Conservation (phyloP, 2,113 vertebrate genomes). For the Chinchilla lanigera region DNA sequence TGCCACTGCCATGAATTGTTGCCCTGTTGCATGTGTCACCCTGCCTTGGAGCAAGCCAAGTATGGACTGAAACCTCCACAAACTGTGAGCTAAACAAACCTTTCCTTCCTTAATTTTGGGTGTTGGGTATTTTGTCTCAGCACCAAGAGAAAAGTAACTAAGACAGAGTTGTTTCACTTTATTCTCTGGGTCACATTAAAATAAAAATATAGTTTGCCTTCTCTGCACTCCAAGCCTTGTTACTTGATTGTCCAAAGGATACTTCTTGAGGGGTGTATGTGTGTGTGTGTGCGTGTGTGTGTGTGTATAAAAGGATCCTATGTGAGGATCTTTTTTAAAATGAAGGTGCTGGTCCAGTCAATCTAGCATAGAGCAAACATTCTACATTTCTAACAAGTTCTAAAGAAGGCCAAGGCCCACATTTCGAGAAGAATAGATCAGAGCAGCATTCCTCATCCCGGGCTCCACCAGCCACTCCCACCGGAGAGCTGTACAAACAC, state of each 20-base stretch:
- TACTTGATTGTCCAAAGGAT: background rate
- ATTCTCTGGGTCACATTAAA: constrained; percentile 9
- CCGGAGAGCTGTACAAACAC: background rate
- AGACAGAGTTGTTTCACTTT: too few relatives aligned
- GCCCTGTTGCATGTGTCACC: too few relatives aligned
- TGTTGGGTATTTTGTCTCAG: too few relatives aligned
- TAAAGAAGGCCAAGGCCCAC: background rate
- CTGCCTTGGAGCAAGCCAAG: too few relatives aligned
- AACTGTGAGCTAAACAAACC: too few relatives aligned
- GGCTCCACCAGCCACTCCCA: too few relatives aligned
- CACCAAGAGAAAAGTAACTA: too few relatives aligned
- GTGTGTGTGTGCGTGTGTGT: background rate
- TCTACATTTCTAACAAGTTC: background rate
- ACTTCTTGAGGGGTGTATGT: background rate
- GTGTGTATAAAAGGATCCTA: background rate
- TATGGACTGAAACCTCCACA: too few relatives aligned
- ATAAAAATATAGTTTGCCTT: background rate
- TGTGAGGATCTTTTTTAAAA: background rate
- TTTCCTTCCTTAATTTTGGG: too few relatives aligned
- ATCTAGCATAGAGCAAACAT: background rate
- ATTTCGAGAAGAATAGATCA: background rate
- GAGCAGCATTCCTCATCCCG: background rate
- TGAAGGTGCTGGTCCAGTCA: background rate
- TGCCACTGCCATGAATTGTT: too few relatives aligned
- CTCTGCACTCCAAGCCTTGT: background rate